Conservation (phyloP, 2,113 vertebrate species). For the Ascaphus truei region DNA sequence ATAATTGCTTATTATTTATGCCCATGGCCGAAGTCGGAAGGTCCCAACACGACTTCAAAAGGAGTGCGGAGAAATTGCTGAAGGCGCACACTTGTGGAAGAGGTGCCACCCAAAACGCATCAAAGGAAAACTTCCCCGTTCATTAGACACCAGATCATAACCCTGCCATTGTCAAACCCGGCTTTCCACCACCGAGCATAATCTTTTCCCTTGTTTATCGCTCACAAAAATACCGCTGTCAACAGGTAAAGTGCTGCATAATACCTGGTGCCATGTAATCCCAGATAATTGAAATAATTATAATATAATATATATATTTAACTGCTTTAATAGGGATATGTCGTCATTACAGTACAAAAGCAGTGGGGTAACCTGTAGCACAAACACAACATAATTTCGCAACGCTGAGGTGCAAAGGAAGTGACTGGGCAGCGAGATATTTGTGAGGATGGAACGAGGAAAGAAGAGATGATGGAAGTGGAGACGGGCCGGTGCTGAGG, state of each 20-base stretch:
- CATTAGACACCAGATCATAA: conserved; percentile 14
- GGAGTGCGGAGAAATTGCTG: conserved; percentile 9
- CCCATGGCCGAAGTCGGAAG: background rate
- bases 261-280: conserved; percentile 19
- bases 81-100: conserved; percentile 6
- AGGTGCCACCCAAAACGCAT: conserved; percentile 12
- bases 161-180: conserved; percentile 6
- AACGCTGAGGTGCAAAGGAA: too few species aligned
- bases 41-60: conserved; percentile 16
- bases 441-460: too few species aligned
- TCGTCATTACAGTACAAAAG: conserved; percentile 8
- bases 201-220: background rate
- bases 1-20: conserved; percentile 33
- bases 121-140: conserved; percentile 19
- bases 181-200: conserved; percentile 10
- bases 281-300: conserved; percentile 25
- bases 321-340: conserved; percentile 8
- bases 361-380: too few species aligned
- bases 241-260: conserved; percentile 11
- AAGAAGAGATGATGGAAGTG: too few species aligned
- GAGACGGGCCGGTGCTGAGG: too few species aligned
- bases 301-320: background rate
- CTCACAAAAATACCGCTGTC: conserved; percentile 2
- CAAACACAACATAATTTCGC: too few species aligned
- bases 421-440: too few species aligned